A percentile compares a stretch with the other conserved stretches of the same genome.
Conservation (phyloP, 2,797 vertebrate genomes). For the Balearica regulorum region DNA sequence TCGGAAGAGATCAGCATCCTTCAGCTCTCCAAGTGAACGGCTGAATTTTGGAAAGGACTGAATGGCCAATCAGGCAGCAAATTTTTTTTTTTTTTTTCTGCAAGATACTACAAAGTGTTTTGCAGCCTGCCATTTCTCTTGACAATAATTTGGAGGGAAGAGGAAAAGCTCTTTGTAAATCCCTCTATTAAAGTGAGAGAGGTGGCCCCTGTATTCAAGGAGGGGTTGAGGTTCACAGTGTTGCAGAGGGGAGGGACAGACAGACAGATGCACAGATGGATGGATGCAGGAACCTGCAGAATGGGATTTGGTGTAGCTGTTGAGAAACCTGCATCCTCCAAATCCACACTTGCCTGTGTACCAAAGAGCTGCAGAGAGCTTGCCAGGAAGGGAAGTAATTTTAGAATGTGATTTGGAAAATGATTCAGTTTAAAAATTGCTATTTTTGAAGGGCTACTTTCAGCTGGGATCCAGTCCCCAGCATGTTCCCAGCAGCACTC, state of each 20-base stretch:
- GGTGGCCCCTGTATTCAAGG: background rate
- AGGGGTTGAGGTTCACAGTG: background rate
- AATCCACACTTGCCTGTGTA: background rate
- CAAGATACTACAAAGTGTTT: background rate
- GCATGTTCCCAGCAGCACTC: slow-evolving; percentile 18
- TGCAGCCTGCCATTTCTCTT: background rate
- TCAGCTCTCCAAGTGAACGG: background rate
- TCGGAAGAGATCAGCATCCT: background rate
- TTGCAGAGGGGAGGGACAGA: background rate
- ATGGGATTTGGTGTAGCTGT: background rate
- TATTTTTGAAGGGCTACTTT: slow-evolving; percentile 67
- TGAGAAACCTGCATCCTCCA: background rate
- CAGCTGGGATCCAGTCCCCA: slow-evolving; percentile 43
- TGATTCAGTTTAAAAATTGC: slow-evolving; percentile 56
- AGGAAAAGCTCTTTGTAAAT: background rate
- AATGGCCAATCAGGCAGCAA: background rate
- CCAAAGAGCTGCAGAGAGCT: slow-evolving; percentile 19
- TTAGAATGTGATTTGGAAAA: slow-evolving; percentile 60
- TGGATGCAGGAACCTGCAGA: background rate
- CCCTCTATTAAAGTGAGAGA: background rate
- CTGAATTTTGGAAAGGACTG: background rate
- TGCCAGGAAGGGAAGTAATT: slow-evolving; percentile 60
- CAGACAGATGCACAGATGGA: background rate
- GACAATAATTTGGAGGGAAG: background rate
- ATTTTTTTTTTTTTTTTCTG: too few species aligned